Evolutionary conservation across 2,797 vertebrate species (phyloP), one percentile per base, ranked within the genome.

Genomic region (Cirrhinus molitorella): DNA sequence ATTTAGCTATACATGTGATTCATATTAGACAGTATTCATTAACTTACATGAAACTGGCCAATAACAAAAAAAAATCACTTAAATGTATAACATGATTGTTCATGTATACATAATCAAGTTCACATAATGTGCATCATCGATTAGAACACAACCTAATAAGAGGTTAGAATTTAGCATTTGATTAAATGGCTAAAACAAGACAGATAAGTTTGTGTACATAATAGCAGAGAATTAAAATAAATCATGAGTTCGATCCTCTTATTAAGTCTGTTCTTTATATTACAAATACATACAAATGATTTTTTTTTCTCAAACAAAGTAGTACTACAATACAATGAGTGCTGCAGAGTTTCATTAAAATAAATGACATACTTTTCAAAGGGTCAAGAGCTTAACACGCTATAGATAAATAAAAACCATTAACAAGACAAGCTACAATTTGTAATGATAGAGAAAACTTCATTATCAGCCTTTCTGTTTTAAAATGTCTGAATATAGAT

Each of bases 201-300:
- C 5, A 55, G 25, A 76, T 55, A 23, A 53, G 34, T 31, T 4
- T 65, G 16, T 10, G 16, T 9, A 34, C 28, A 17, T 53, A 53
- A 59, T 9, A 55, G 19, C 12, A 66, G 7, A 43, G 34, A 45
- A 16, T 71, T 53, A 17, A 23, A 65, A 53, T 23, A 17, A 71
- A 6, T 51, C 0, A 53, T 31, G 28, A n/a, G 21, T 49, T 25
- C 14, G 21, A 16, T 8, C 47, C 63, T 87, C 80, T 77, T 68
- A 81, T 85, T 87, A 87, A 73, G 78, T 74, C 55, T 68, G 78
- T 59, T 55, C 59, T 63, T 81, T 59, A 49, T 19, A 65, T 71
- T 63, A 73, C 21, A 81, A 17, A 73, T 65, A 37, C 7, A 47
- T 45, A 80, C 28, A 73, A 14, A 31, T 59, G 31, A 34, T 43